Percentiles rank a stretch among this genome's conserved stretches.
Conservation (phyloP, 2,888 invertebrate genomes). For the Phania funesta region DNA sequence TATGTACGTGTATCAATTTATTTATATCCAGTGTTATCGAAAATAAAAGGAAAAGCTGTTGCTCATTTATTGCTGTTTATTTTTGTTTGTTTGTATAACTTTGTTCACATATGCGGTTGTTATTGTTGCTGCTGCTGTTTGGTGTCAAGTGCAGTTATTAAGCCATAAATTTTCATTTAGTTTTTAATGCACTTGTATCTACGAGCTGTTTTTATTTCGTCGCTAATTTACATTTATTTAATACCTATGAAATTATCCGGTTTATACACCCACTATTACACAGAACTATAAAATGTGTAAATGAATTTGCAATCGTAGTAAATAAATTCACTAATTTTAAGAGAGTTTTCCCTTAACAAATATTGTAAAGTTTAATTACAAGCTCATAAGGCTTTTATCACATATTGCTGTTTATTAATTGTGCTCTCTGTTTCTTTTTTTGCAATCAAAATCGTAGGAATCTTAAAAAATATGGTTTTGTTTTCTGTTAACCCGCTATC, state of each 20-base stretch:
- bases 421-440: no score
- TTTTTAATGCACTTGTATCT: neutral
- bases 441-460: no score
- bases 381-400: no score
- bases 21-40: neutral
- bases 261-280: conserved; percentile 43
- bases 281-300: neutral
- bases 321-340: no score
- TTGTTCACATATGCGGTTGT: neutral
- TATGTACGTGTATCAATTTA: no score
- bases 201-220: neutral
- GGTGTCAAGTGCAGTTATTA: conserved; percentile 64
- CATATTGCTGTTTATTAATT: neutral
- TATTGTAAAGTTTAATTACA: no score
- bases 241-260: conserved; percentile 48
- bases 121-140: conserved; percentile 17
- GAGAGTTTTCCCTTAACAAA: no score
- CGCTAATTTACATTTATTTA: conserved; percentile 1
- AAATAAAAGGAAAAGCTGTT: neutral
- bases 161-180: conserved; percentile 53
- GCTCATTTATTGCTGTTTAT: neutral
- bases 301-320: neutral
- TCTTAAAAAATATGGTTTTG: neutral
- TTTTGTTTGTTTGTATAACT: neutral
- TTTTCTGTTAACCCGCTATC: neutral